phyloP scores from a whole-genome alignment of 1,140 invertebrate species.

The Idris sp. region DNA sequence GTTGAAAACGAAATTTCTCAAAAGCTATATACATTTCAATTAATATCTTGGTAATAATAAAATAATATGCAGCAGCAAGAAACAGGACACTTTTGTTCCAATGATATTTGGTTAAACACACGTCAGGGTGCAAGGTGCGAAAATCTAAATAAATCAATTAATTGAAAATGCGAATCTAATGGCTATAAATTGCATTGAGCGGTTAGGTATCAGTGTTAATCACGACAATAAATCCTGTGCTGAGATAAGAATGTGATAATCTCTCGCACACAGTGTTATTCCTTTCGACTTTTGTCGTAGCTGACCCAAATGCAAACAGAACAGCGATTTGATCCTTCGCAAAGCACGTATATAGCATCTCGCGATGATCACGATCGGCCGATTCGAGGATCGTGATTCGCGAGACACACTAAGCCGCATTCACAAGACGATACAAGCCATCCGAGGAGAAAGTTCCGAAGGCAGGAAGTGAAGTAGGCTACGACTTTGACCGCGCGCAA shows the following conservation, averaged over 20 bases:
- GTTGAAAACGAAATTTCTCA: too few species aligned
- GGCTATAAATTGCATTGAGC: constrained; percentile 33
- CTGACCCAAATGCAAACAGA: constrained; percentile 61
- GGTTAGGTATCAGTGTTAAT: constrained; percentile 38
- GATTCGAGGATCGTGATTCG: constrained; percentile 60
- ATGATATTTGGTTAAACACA: too few species aligned
- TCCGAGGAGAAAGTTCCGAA: constrained; percentile 76
- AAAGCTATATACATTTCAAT: too few species aligned
- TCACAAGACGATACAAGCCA: constrained; percentile 57
- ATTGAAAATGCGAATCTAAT: constrained; percentile 40
- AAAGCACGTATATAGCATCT: constrained; percentile 55
- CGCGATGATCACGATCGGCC: constrained; percentile 56
- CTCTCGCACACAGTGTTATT: constrained; percentile 53
- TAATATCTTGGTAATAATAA: too few species aligned
- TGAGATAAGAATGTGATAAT: constrained; percentile 57
- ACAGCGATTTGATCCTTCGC: constrained; percentile 52
- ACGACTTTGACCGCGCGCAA: constrained; percentile 78
- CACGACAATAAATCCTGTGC: constrained; percentile 47
- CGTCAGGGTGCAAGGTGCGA: too few species aligned
- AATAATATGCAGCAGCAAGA: too few species aligned
- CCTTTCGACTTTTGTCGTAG: constrained; percentile 60
- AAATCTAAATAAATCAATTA: constrained; percentile 32
- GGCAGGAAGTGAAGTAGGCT: constrained; percentile 77
- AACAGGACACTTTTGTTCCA: too few species aligned
- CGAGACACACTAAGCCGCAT: constrained; percentile 62